Evolutionary conservation across 2,888 invertebrate species (phyloP), one percentile per base, ranked within the genome.

Genomic region (Ormyrus nitidulus): DNA sequence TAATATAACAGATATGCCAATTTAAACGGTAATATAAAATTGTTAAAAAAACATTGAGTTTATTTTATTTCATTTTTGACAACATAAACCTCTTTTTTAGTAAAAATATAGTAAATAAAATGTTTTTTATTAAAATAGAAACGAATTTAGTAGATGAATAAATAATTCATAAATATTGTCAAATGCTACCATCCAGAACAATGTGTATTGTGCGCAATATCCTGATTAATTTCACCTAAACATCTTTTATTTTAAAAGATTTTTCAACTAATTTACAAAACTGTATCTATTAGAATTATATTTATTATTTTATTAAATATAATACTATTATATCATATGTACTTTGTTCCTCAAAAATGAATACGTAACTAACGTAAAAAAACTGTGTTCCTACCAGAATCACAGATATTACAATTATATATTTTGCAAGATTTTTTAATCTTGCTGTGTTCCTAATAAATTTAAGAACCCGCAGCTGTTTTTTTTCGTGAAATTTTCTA

Each of bases 201-300:
- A 85, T 86, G 86, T 86, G 86, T 85, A 86, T 85, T 86, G 85
- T 86, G 84, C 84, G 85, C 84, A 84, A 80, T 71, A 68, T 59
- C 66, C 74, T 77, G 19, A 75, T 61, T 54, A 54, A 68, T 68
- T 44, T 68, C 19, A 54, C 72, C 72, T 80, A 54, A 49, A 61
- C 11, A 65, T 75, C 34, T 34, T 58, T 73, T 64, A 6, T 13
- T 59, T 5, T n/a, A 49, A 8, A 54, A 76, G 44, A 48, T n/a
- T 19, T 49, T 58, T 58, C 9, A 11, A 62, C 8, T 59, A 56
- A 62, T 62, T 34, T 34, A 34, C 34, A 34, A 34, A 34, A 34
- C 34, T 34, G 34, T 34, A 34, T 34, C 34, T 34, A 34, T 4
- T 34, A 34, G 19, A 44, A 61, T 64, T 54, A 51, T 59, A 51